Evolutionary conservation across 2,113 vertebrate genomes (phyloP).

Genomic region (Cavia porcellus): DNA sequence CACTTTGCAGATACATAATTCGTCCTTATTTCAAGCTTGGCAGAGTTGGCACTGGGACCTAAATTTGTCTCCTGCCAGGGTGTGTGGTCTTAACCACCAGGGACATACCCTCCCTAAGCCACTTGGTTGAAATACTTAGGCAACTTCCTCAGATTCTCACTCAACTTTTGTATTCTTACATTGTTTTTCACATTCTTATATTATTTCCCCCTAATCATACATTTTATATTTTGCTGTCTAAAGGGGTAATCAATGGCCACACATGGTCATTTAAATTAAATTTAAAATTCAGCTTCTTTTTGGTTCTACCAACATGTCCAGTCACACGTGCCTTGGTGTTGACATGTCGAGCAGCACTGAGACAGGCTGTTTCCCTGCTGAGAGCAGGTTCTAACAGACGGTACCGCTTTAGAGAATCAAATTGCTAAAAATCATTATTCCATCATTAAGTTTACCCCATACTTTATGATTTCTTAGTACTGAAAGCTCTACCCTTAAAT

Average conservation of each 20-base stretch:
- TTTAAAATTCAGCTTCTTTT: not conserved
- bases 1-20: not conserved
- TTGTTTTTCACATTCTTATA: slow-evolving; percentile 2
- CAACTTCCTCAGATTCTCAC: not conserved
- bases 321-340: not conserved
- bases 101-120: not conserved
- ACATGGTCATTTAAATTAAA: not conserved
- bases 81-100: not conserved
- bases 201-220: not conserved
- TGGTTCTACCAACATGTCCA: not conserved
- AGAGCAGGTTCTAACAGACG: not conserved
- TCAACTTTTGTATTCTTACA: not conserved
- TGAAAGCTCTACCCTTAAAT: not conserved
- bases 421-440: not conserved
- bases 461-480: not conserved
- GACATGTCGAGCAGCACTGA: not conserved
- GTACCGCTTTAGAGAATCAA: not conserved
- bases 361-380: not conserved
- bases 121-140: not conserved
- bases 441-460: not conserved
- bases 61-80: not conserved
- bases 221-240: not conserved
- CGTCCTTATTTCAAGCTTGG: not conserved
- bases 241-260: not conserved
- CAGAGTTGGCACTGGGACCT: not conserved